Evolutionary conservation across 2,113 vertebrate genomes (phyloP).

Genomic region (Pygoscelis adeliae): DNA sequence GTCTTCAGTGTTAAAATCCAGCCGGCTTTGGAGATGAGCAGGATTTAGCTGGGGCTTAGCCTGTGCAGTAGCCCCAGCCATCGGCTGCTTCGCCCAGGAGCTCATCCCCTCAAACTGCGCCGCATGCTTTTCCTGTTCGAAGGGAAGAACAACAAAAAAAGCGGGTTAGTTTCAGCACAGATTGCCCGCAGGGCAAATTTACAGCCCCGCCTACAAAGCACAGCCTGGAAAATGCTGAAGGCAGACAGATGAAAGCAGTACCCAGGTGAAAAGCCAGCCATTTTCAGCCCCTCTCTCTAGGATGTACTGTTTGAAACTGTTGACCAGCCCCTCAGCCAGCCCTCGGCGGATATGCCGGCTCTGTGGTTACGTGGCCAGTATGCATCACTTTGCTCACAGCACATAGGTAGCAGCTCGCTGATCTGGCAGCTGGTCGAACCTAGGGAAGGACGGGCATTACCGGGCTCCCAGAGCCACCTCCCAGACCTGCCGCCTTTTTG

Average conservation of each 20-base stretch:
- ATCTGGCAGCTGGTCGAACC: background rate
- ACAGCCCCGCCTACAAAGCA: background rate
- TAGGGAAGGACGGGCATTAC: background rate
- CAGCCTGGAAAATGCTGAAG: background rate
- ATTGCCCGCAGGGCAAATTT: background rate
- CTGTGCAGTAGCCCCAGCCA: background rate
- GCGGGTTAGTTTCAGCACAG: background rate
- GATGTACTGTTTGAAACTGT: background rate
- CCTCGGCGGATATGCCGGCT: rapidly evolving
- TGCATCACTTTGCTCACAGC: background rate
- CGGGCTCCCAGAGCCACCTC: background rate
- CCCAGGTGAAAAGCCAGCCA: background rate
- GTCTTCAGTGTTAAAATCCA: background rate
- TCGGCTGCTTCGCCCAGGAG: rapidly evolving
- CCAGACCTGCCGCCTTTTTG: background rate
- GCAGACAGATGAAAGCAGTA: background rate
- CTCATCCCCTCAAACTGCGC: background rate
- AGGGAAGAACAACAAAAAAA: background rate
- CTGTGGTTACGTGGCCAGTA: rapidly evolving
- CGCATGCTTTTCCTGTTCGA: background rate
- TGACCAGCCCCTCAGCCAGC: background rate
- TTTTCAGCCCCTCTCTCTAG: background rate
- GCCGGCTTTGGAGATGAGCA: background rate
- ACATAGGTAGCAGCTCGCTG: background rate
- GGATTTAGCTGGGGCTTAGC: background rate